Evolutionary conservation across 1,140 invertebrate genomes (phyloP), one percentile per base, ranked within the genome.

Genomic region (Dendroctonus valens): DNA sequence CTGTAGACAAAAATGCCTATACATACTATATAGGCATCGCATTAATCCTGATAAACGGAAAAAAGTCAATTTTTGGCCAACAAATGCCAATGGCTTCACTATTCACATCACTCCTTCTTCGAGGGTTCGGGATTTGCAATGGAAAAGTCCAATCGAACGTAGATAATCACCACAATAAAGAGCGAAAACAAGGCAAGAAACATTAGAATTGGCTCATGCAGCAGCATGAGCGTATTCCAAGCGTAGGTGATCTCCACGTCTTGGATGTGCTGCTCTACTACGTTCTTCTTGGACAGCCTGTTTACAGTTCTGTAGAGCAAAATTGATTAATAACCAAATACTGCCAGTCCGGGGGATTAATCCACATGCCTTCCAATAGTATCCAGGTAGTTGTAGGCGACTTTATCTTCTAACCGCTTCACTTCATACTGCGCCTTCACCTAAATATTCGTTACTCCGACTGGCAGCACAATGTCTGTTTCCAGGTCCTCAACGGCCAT

Each of bases 231-330:
- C 69, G 90, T 86, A n/a, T 93, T 88, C 83, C 96, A 98, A 44
- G 86, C 89, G 76, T 98, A 99, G 58, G 89, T 88, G 11, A 98
- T 79, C 80, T 91, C 86, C 66, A 91, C 88, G 77, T 94, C 91
- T 80, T 97, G 92, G 77, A 99, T 99, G 74, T 99, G 97, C 76
- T 93, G 92, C 72, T 99, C 96, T 0, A 99, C 93, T 40, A 99
- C 78, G 82, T 98, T 97, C 3, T 80, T 87, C 75, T 97, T 97
- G 11, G 83, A 84, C 11, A 97, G 82, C 8, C 89, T 86, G 53
- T 99, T 85, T 0, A 98, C 94, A 3, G 92, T 91, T 52, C 97
- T 67, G 38, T 12, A 66, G 52, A 37, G 50, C 37, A 42, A 58
- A 54, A 5, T 8, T 54, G 39, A 15, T 6, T 41, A 8, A 55